Conservation (phyloP, 2,113 vertebrate species). For the Columba janthina region DNA sequence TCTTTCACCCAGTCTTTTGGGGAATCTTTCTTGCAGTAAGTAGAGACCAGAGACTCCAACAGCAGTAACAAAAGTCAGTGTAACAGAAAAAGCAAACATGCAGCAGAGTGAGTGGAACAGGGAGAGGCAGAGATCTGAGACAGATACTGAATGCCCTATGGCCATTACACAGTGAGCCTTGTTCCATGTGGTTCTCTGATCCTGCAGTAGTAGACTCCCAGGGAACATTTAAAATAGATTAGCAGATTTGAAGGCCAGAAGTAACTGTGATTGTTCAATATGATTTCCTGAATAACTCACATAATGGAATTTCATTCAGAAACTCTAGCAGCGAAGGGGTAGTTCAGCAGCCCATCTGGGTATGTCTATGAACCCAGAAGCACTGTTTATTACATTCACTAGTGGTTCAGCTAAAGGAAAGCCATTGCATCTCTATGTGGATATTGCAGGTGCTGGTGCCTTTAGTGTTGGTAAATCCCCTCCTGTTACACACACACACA, state of each 20-base stretch:
- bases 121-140: not conserved
- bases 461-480: not conserved
- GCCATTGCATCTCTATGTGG: not conserved
- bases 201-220: not conserved
- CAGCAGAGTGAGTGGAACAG: not conserved
- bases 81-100: not conserved
- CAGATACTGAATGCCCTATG: not conserved
- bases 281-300: not conserved
- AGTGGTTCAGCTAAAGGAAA: not conserved
- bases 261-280: not conserved
- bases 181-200: slow-evolving; percentile 8
- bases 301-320: not conserved
- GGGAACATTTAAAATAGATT: slow-evolving; percentile 33
- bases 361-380: not conserved
- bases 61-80: not conserved
- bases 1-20: not conserved
- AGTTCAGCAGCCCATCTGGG: not conserved
- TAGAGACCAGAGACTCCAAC: not conserved
- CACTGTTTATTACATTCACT: not conserved
- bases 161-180: not conserved
- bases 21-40: not conserved
- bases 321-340: not conserved
- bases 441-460: not conserved
- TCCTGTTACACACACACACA: not conserved
- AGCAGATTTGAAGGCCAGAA: slow-evolving; percentile 19